Percentiles rank a stretch among this genome's conserved stretches.
Evolutionary conservation across 2,888 invertebrate species (phyloP).

Genomic region (Sinhomidia bicolor): DNA sequence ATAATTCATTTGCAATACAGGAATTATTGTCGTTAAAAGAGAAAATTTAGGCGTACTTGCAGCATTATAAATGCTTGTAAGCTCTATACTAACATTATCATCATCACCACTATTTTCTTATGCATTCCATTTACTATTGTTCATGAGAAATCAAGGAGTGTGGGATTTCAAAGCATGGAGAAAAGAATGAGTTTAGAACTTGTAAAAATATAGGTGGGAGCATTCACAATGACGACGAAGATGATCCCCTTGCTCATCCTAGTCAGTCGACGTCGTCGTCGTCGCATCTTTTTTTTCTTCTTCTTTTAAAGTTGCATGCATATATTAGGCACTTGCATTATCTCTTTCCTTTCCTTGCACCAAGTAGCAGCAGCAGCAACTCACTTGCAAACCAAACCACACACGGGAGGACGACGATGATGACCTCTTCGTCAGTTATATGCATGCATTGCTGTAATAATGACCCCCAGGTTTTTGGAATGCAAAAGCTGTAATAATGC

Average conservation of each 20-base stretch:
- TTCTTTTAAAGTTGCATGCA: constrained; percentile 40
- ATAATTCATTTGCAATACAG: constrained; percentile 61
- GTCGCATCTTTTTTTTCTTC: no score
- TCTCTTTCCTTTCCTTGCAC: constrained; percentile 17
- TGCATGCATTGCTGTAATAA: constrained; percentile 27
- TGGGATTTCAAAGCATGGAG: constrained; percentile 63
- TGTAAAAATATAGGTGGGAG: constrained; percentile 60
- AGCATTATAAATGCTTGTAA: no score
- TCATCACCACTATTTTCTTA: background rate
- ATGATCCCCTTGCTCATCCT: constrained; percentile 24
- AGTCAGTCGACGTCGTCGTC: no score
- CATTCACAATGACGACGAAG: constrained; percentile 30
- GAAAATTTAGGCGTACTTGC: no score
- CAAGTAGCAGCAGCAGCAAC: background rate
- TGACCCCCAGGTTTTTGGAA: constrained; percentile 66
- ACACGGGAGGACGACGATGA: constrained; percentile 43
- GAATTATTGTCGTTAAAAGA: no score
- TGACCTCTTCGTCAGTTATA: constrained; percentile 51
- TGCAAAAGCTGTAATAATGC: constrained; percentile 45
- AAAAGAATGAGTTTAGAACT: constrained; percentile 48
- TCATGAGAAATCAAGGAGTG: constrained; percentile 30
- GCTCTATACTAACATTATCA: background rate
- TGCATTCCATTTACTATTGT: constrained; percentile 16
- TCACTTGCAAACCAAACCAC: background rate
- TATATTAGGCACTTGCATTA: background rate